Evolutionary conservation across 2,888 invertebrate genomes (phyloP).

Genomic region (Holacanthella duospinosa): DNA sequence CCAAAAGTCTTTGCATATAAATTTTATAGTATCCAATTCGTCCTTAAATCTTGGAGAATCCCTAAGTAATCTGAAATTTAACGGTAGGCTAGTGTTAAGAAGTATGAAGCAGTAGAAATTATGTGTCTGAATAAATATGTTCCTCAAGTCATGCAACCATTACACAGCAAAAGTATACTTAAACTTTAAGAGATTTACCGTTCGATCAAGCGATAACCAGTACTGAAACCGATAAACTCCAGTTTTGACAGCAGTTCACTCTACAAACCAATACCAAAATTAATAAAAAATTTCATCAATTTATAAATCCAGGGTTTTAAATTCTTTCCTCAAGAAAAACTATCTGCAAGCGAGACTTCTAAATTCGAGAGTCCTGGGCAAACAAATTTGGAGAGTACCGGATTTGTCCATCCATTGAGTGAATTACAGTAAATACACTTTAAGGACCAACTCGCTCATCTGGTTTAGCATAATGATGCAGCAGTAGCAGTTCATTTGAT

Average conservation of each 20-base stretch:
- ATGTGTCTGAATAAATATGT: neutral
- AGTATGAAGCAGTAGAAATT: constrained; percentile 1
- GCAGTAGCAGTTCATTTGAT: too few relatives aligned
- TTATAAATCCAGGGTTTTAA: too few relatives aligned
- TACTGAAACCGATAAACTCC: constrained; percentile 49
- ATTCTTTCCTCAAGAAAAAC: too few relatives aligned
- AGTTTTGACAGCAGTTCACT: constrained; percentile 43
- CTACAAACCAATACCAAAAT: constrained; percentile 40
- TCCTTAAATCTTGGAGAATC: constrained; percentile 91
- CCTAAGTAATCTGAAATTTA: constrained; percentile 61
- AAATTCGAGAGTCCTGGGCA: too few relatives aligned
- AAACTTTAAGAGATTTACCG: constrained; percentile 39
- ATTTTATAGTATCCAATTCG: constrained; percentile 95
- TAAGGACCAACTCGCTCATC: too few relatives aligned
- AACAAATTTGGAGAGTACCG: too few relatives aligned
- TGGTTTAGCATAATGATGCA: too few relatives aligned
- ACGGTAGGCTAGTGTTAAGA: too few relatives aligned
- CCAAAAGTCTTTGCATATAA: constrained; percentile 99
- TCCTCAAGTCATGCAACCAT: neutral
- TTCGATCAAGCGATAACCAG: constrained; percentile 49
- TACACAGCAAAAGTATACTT: neutral
- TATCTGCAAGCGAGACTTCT: too few relatives aligned
- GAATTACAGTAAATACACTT: too few relatives aligned
- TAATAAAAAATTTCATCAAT: too few relatives aligned
- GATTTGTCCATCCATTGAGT: too few relatives aligned